Evolutionary conservation across 2,113 vertebrate genomes (phyloP).

Genomic region (Mesitornis unicolor): DNA sequence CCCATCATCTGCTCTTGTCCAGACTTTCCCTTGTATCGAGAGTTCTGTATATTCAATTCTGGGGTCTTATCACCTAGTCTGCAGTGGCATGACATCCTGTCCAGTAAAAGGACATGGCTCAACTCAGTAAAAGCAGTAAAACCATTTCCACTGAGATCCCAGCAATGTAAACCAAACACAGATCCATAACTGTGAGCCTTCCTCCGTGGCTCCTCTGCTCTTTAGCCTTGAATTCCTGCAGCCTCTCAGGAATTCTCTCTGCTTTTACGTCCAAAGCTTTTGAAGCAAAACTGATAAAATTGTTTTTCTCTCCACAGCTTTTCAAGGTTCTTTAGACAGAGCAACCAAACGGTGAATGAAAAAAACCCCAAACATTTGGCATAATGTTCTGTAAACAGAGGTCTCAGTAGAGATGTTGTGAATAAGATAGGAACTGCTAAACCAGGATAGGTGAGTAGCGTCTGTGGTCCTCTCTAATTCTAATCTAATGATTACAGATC

Average conservation of each 20-base stretch:
- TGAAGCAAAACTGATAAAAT: background rate
- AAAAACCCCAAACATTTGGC: background rate
- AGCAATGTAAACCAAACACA: background rate
- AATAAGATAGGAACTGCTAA: background rate
- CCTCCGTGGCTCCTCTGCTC: background rate
- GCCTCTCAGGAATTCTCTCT: background rate
- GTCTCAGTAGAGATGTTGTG: background rate
- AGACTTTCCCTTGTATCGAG: background rate
- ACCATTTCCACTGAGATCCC: background rate
- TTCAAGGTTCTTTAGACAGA: conserved; percentile 16
- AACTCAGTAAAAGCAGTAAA: background rate
- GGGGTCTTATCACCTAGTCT: background rate
- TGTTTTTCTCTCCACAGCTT: background rate
- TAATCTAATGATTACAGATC: background rate
- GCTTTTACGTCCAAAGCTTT: background rate
- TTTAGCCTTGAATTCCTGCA: background rate
- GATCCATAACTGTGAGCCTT: background rate
- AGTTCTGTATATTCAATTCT: background rate
- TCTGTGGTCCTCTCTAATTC: background rate
- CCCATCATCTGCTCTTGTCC: background rate
- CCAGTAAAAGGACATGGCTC: background rate
- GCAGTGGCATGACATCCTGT: background rate
- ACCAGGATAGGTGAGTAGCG: background rate
- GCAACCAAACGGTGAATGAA: background rate
- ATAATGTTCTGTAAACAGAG: background rate